Evolutionary conservation across 1,140 invertebrate genomes (phyloP), one percentile per base, ranked within the genome.

Genomic region (Sycobia sp.): DNA sequence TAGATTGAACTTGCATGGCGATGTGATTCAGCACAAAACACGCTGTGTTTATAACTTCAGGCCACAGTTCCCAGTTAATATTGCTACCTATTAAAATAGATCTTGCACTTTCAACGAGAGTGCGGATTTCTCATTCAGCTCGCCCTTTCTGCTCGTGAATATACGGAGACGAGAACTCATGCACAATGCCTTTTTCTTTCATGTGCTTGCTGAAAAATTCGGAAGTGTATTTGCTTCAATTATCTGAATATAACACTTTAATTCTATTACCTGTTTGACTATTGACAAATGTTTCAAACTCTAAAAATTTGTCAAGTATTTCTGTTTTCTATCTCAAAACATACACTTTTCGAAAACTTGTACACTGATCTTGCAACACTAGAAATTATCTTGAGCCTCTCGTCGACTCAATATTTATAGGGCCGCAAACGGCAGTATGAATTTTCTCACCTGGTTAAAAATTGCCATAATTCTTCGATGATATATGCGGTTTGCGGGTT

Each of bases 281-380:
- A 68, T 72, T 43, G 1, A 55, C 3, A 2, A n/a, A 13, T 16
- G 14, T 10, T 22, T 70, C 34, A 56, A 62, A 72, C 14, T 69
- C 50, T 53, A 71, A 70, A 20, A 78, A 50, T 36, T 41, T 39
- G 32, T 69, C 55, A 14, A 59, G 55, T 11, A 67, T 69, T 64
- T 80, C 71, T 39, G 32, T 41, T 60, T 81, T 82, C 8, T 8
- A 32, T 50, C 16, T 50, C 7, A 75, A 11, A 49, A 71, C 73
- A 27, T 68, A 69, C 0, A 71, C 34, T 1, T 10, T 44, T 44
- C 3, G 9, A 23, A 3, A 44, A 4, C 14, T 5, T 43, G 41
- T 20, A 22, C 18, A 43, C 4, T 43, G 16, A 10, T 29, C 68
- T 27, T 71, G 70, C 0, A 73, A 23, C 0, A 69, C 3, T 0